Evolutionary conservation across 2,888 invertebrate species (phyloP).

Genomic region (Dioctria rufipes): DNA sequence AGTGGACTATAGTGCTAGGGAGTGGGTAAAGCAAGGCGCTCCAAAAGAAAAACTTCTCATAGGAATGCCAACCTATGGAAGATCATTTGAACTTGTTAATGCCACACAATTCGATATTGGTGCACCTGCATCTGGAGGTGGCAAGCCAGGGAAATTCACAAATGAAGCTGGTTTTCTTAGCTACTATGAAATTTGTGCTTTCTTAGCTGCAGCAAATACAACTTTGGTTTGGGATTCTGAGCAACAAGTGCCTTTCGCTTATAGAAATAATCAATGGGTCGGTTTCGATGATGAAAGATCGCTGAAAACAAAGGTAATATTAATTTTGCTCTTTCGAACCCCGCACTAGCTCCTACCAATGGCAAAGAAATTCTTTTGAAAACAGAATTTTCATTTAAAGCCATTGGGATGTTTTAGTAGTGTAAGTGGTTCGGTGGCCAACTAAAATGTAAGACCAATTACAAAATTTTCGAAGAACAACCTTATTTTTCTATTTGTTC

Average conservation of each 20-base stretch:
- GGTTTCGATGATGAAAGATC: conserved; percentile 95
- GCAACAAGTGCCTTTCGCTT: conserved; percentile 96
- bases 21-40: conserved; percentile 94
- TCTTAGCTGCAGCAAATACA: conserved; percentile 90
- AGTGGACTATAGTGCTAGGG: conserved; percentile 91
- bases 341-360: no score
- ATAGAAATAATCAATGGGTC: conserved; percentile 92
- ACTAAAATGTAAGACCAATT: no score
- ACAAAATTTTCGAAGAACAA: no score
- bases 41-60: conserved; percentile 95
- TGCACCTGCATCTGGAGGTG: conserved; percentile 91
- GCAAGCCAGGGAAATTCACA: conserved; percentile 88
- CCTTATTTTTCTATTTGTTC: no score
- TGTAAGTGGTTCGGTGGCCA: no score
- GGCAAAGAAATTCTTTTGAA: no score
- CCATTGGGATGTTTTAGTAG: no score
- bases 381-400: no score
- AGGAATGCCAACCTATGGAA: conserved; percentile 95
- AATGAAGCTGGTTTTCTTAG: conserved; percentile 95
- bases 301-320: conserved; percentile 87
- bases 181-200: conserved; percentile 95
- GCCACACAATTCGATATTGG: conserved; percentile 92
- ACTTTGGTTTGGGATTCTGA: conserved; percentile 97
- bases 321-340: background rate
- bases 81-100: conserved; percentile 91